These are phyloP conservation scores for Trematocara marginatum DNA, from an alignment of 2,113 vertebrate species.

Conservation along the genomic window DNA sequence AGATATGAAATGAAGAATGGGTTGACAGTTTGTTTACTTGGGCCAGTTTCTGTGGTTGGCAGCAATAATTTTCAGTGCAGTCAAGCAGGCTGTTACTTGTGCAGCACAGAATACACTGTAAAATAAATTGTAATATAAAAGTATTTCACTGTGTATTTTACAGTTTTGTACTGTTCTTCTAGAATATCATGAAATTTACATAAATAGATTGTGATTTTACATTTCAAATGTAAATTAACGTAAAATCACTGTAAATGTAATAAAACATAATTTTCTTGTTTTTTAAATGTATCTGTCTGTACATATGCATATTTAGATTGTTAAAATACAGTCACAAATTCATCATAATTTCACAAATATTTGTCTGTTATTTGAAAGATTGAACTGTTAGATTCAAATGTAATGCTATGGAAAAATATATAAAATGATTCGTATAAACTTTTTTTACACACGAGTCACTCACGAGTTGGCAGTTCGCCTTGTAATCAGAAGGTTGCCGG, in stretches of 20 bases:
- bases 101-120: not conserved
- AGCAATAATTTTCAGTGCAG: slow-evolving; percentile 7
- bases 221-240: not conserved
- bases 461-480: not conserved
- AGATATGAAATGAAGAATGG: slow-evolving; percentile 28
- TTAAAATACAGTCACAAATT: not conserved
- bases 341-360: not conserved
- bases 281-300: not conserved
- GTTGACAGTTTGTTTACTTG: slow-evolving; percentile 33
- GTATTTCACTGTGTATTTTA: not conserved
- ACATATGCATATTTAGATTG: not conserved
- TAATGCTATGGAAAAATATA: not conserved
- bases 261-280: not conserved
- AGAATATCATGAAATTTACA: not conserved
- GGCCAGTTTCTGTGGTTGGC: slow-evolving; percentile 11
- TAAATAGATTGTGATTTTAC: not conserved
- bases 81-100: not conserved
- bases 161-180: not conserved
- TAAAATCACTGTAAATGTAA: not conserved
- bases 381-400: not conserved
- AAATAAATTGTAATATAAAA: not conserved
- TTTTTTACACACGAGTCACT: not conserved
- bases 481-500: not conserved
- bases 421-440: not conserved
- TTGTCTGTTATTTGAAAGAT: not conserved